Evolutionary conservation across 2,888 invertebrate genomes (phyloP).

Genomic region (Sinhomidia bicolor): DNA sequence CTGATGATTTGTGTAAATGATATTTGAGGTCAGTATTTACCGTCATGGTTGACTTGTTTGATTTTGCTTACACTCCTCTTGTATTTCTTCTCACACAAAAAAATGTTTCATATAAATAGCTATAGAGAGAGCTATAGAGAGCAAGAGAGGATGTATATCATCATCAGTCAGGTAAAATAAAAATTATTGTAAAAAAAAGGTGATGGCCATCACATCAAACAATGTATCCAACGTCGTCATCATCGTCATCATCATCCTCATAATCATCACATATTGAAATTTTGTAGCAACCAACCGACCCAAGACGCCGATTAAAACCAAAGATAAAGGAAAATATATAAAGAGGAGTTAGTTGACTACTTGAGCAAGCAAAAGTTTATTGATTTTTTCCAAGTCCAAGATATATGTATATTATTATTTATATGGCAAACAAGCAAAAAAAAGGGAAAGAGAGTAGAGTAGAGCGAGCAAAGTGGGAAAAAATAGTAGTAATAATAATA

Average conservation of each 20-base stretch:
- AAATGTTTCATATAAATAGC: neutral
- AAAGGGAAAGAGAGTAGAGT: no score
- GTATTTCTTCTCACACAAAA: neutral
- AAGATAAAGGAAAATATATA: no score
- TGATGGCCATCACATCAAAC: slow-evolving; percentile 27
- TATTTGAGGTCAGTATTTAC: slow-evolving; percentile 69
- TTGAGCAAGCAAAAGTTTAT: neutral
- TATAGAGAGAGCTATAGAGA: neutral
- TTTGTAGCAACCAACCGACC: neutral
- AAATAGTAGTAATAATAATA: no score
- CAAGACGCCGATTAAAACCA: slow-evolving; percentile 46
- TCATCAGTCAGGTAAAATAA: no score
- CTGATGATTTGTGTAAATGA: slow-evolving; percentile 30
- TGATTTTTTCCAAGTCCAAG: slow-evolving; percentile 12
- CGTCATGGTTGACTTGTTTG: slow-evolving; percentile 63
- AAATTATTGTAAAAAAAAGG: no score
- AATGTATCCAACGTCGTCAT: no score
- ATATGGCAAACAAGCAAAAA: no score
- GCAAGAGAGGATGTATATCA: neutral
- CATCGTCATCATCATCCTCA: no score
- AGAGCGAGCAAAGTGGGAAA: no score
- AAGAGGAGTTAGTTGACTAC: no score
- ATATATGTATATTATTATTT: no score
- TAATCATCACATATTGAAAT: neutral
- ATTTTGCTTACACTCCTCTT: neutral